A percentile compares a stretch with the other conserved stretches of the same genome.
Evolutionary conservation across 2,797 vertebrate genomes (phyloP).

Genomic region (Delichon dasypus): DNA sequence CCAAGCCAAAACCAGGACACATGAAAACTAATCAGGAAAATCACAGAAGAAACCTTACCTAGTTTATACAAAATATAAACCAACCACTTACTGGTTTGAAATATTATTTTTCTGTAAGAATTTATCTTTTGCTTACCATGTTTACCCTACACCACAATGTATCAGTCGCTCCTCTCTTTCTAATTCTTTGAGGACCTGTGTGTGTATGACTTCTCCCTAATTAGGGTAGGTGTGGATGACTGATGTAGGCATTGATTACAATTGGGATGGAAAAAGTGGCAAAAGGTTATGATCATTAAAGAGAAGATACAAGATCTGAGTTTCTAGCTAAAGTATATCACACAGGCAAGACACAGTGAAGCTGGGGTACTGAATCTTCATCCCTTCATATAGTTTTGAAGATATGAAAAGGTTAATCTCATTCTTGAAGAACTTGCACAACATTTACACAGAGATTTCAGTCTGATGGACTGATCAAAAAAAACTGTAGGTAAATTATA

Average conservation of each 20-base stretch:
- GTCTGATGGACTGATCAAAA: not conserved
- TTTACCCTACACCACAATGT: not conserved
- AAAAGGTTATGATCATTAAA: not conserved
- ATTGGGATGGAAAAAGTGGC: not conserved
- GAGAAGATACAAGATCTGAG: not conserved
- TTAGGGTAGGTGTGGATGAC: not conserved
- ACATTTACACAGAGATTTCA: slow-evolving; percentile 8
- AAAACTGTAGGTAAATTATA: not conserved
- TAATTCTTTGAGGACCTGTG: not conserved
- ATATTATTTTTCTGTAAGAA: not conserved
- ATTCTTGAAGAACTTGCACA: not conserved
- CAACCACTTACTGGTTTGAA: not conserved
- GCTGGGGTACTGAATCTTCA: not conserved
- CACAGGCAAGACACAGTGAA: not conserved
- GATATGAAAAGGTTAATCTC: not conserved
- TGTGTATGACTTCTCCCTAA: not conserved
- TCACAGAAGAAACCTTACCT: not conserved
- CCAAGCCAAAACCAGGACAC: not conserved
- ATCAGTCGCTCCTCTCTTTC: not conserved
- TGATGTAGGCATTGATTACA: not conserved
- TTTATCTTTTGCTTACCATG: not conserved
- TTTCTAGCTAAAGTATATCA: not conserved
- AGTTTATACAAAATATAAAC: not conserved
- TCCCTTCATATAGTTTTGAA: not conserved
- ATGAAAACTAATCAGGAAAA: not conserved